Evolutionary conservation across 37 sponge, comb jelly and placozoan species (phyloP), one percentile per base, ranked within the genome.

Genomic region (Geodia barretti): DNA sequence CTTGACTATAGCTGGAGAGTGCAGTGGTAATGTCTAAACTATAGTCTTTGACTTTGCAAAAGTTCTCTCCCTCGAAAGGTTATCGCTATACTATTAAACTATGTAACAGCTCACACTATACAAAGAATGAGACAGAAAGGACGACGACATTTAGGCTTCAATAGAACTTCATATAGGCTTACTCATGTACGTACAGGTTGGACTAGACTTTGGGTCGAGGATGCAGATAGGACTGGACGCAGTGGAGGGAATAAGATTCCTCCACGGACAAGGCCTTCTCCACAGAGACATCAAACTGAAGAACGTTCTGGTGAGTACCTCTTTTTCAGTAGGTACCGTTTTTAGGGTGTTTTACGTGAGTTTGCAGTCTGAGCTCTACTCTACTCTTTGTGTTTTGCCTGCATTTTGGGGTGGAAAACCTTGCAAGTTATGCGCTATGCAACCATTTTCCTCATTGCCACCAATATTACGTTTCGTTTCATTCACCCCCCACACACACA

Each of bases 281-380:
- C 99, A 98, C 73, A 75, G 99, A 64, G 99, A 98, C 79, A 93
- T 98, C 75, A 98, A 98, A 66, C 89, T 98, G 39, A 96, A 98
- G 89, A 98, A 98, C 68, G 96, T 98, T 4, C 80, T 98, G 90
- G 96, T 98, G 41, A 87, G 90, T 82, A 29, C 1, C 33, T 35
- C 28, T 37, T 26, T 32, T 35, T 70, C 1, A 1, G 71, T 21
- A 0, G 61, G 54, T 68, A 64, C 28, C 25, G 59, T 72, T 33
- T 70, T 42, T 72, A 28, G 29, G 39, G 32, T 20, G 21, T 38
- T 65, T 64, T 77, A n/a, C 19, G 66, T 77, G 66, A 21, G 64
- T 61, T 29, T 61, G 78, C 19, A 38, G 34, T 5, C 3, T 35
- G 24, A 9, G 4, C 26, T 67, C n/a, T n/a, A n/a, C n/a, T n/a